Conservation (phyloP, 1,140 invertebrate genomes). For the Agrypnia vestita region DNA sequence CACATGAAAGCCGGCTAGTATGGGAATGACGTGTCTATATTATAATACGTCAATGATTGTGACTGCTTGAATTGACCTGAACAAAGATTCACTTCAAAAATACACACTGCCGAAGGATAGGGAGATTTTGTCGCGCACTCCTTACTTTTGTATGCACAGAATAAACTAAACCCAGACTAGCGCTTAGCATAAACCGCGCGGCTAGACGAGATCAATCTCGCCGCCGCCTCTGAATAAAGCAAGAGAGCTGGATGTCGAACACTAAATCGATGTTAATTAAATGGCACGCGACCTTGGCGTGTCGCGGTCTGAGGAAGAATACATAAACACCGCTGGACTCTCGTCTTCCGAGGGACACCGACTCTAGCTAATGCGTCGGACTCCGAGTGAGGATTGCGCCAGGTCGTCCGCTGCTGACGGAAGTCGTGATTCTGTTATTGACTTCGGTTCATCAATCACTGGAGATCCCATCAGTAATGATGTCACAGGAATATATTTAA, state of each 20-base stretch:
- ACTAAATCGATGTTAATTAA: slow-evolving; percentile 29
- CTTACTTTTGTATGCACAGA: not conserved
- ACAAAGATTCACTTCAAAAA: too few relatives aligned
- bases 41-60: too few relatives aligned
- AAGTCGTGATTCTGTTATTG: slow-evolving; percentile 17
- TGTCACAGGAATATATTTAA: too few relatives aligned
- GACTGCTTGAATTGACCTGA: too few relatives aligned
- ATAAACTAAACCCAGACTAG: slow-evolving; percentile 28
- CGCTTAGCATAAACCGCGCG: slow-evolving; percentile 16
- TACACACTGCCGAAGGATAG: not conserved
- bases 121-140: not conserved
- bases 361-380: not conserved
- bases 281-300: slow-evolving; percentile 20
- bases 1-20: too few relatives aligned
- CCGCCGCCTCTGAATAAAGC: slow-evolving; percentile 11
- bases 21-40: too few relatives aligned
- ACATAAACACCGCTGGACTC: not conserved
- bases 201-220: slow-evolving; percentile 24
- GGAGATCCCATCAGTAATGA: too few relatives aligned
- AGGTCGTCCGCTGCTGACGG: not conserved
- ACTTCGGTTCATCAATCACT: not conserved
- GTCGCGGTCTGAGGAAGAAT: slow-evolving; percentile 12
- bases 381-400: slow-evolving; percentile 3
- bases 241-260: slow-evolving; percentile 6
- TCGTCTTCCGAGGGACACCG: not conserved